These are phyloP conservation scores for Steromphala cineraria DNA, from an alignment of 2,888 invertebrate species.

Conservation along the genomic window DNA sequence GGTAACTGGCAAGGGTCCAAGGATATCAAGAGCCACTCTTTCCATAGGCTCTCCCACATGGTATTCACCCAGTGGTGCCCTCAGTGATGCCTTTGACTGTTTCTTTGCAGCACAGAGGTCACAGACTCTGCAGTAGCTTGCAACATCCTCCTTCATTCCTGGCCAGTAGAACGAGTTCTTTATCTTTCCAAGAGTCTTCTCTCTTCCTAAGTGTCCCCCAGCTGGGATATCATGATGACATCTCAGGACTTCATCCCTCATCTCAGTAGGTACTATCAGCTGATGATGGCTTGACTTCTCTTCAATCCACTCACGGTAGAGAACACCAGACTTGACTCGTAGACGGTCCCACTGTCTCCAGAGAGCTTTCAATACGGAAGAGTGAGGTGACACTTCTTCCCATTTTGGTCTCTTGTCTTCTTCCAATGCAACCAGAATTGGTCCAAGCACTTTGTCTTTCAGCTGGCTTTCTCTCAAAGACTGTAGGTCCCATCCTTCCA, in stretches of 20 bases:
- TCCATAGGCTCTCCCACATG: slow-evolving; percentile 15
- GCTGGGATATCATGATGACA: background rate
- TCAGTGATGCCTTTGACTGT: background rate
- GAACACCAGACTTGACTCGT: background rate
- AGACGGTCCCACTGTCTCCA: background rate
- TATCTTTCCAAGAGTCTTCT: background rate
- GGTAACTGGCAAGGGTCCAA: slow-evolving; percentile 1
- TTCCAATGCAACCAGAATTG: no score
- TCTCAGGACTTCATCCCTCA: background rate
- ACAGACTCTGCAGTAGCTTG: background rate
- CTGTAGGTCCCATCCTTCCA: no score
- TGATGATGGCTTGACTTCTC: background rate
- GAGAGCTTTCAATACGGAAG: background rate
- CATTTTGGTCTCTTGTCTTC: background rate
- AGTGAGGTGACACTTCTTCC: background rate
- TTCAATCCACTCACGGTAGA: background rate
- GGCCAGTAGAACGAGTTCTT: slow-evolving; percentile 11
- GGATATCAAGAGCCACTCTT: background rate
- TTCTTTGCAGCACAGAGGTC: background rate
- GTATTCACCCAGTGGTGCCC: background rate
- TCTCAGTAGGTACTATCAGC: background rate
- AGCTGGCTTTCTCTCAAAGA: no score
- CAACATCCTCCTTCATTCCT: background rate
- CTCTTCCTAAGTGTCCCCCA: background rate
- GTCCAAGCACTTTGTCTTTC: no score